A percentile compares a stretch with the other conserved stretches of the same genome.
phyloP scores from a whole-genome alignment of 2,797 vertebrate species.

The Gallinago solitaria region DNA sequence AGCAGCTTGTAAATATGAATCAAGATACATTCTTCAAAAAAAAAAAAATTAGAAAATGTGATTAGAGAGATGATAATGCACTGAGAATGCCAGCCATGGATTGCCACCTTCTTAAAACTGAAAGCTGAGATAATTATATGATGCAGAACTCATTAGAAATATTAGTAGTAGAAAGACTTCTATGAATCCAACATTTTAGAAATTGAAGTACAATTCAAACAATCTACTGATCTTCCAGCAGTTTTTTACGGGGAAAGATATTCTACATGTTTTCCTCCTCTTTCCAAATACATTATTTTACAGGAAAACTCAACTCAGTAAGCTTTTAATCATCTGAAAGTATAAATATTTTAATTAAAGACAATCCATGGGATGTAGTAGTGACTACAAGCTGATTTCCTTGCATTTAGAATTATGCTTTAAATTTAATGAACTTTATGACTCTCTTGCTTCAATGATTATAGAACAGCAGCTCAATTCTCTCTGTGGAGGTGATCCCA shows the following conservation, averaged over 20 bases:
- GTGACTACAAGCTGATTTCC: not conserved
- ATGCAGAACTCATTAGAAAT: not conserved
- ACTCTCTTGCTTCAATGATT: not conserved
- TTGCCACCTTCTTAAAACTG: constrained; percentile 10
- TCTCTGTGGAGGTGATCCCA: not conserved
- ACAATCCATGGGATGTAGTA: not conserved
- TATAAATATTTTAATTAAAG: not conserved
- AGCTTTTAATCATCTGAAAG: not conserved
- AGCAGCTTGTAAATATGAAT: constrained; percentile 29
- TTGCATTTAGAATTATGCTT: not conserved
- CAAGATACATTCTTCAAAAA: not conserved
- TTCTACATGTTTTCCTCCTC: not conserved
- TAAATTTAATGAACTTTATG: not conserved
- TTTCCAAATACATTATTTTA: not conserved
- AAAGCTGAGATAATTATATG: not conserved
- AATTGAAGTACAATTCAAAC: not conserved
- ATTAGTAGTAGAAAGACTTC: not conserved
- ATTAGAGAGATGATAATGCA: not conserved
- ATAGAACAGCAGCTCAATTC: not conserved
- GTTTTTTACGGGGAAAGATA: not conserved
- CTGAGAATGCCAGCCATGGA: not conserved
- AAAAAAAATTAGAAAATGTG: not conserved
- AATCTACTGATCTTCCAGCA: not conserved
- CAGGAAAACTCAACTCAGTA: not conserved
- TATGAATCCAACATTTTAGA: not conserved